Evolutionary conservation across 2,888 invertebrate species (phyloP), one percentile per base, ranked within the genome.

Genomic region (Seira musarum): DNA sequence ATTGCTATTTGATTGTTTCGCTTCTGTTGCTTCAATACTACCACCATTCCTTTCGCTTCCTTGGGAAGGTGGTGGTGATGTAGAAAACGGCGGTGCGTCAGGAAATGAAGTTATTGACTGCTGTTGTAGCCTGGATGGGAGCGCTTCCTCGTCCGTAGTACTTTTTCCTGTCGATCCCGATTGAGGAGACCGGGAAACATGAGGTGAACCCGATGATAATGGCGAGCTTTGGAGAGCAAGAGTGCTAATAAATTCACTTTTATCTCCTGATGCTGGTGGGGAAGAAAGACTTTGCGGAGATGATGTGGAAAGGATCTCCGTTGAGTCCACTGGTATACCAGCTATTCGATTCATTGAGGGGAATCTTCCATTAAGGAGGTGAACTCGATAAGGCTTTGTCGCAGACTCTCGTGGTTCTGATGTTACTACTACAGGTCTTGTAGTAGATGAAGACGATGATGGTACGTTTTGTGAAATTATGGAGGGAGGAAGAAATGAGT

Each of bases 1-100:
- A 82, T 83, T 83, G 75, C 85, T 82, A 78, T 84, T 84, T 61
- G 82, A 70, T 57, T 81, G 76, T 69, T 79, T 80, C 71, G 72
- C 80, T 61, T 68, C 61, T 74, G 63, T 22, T 64, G 70, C 53
- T 57, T 46, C 64, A 30, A n/a, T 60, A 21, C 24, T 22, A 6
- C 30, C 15, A 40, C 24, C n/a, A 46, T 40, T 24, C 5, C 63
- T 25, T 22, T 72, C 63, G n/a, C n/a, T 30, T 30, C 30, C 30
- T 8, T 5, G 30, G 8, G 30, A 30, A 63, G 65, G 22, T 22
- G 72, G 46, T 30, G 65, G 57, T 15, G 74, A 66, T 66, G 66
- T 30, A 2, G 5, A 15, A 53, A 72, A 72, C 35, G 57, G 35
- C 66, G 76, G 81, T 46, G 64, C 66, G 66, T 71, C 67, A 70